Percentiles rank a stretch among this genome's conserved stretches.
phyloP scores from a whole-genome alignment of 1,140 invertebrate species.

The Drosophila lacertosa region DNA sequence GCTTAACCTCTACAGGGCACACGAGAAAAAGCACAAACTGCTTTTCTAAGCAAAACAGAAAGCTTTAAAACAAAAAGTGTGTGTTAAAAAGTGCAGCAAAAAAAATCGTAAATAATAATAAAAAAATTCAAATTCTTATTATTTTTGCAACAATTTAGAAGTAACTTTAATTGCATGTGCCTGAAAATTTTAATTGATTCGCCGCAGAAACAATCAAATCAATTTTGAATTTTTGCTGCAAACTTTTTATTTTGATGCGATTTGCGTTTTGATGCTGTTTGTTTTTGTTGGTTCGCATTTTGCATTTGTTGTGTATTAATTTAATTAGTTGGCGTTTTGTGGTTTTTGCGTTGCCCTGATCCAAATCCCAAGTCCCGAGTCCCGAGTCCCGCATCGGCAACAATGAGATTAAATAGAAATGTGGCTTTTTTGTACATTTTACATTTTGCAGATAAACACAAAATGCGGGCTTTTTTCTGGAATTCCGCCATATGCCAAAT shows the following conservation, averaged over 20 bases:
- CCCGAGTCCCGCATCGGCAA: conserved; percentile 33
- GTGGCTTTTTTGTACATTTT: conserved; percentile 44
- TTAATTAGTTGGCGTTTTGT: conserved; percentile 75
- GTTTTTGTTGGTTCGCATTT: conserved; percentile 52
- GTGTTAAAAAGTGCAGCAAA: not conserved
- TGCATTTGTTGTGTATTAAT: conserved; percentile 74
- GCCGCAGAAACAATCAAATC: conserved; percentile 36
- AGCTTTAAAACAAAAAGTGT: too few relatives aligned
- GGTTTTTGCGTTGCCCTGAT: conserved; percentile 44
- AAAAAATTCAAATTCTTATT: conserved; percentile 26
- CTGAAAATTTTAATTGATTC: conserved; percentile 69
- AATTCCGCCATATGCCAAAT: conserved; percentile 73
- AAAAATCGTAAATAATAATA: conserved; percentile 5
- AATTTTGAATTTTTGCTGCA: conserved; percentile 1
- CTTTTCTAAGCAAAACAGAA: conserved; percentile 13
- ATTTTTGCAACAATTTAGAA: conserved; percentile 63
- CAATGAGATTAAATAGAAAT: conserved; percentile 56
- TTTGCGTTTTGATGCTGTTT: not conserved
- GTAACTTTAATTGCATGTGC: conserved; percentile 60
- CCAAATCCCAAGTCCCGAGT: too few relatives aligned
- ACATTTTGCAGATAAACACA: conserved; percentile 44
- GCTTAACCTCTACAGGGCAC: too few relatives aligned
- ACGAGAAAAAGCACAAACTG: conserved; percentile 3
- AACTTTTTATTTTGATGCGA: conserved; percentile 8
- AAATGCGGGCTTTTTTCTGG: conserved; percentile 60